phyloP scores from a whole-genome alignment of 2,113 vertebrate species.

The Pholis gunnellus region DNA sequence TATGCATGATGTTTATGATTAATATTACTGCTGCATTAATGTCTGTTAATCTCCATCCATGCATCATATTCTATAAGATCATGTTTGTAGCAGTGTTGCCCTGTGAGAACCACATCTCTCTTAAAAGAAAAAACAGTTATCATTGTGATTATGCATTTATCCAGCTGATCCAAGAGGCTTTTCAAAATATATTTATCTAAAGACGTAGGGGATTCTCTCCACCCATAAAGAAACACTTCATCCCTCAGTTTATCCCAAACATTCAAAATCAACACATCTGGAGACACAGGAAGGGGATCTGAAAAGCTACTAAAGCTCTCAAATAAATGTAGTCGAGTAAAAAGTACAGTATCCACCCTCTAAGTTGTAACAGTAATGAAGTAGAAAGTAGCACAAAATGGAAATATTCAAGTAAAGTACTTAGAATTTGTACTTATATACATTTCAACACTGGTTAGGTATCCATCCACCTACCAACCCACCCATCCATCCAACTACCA shows the following conservation, averaged over 20 bases:
- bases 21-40: not conserved
- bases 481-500: too few species aligned
- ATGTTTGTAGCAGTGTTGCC: not conserved
- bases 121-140: too few species aligned
- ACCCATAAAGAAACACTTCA: not conserved
- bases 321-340: not conserved
- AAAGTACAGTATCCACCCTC: too few species aligned
- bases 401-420: not conserved
- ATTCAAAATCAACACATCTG: not conserved
- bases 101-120: too few species aligned
- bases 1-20: not conserved
- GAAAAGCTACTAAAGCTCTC: not conserved
- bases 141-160: not conserved
- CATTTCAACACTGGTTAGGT: not conserved
- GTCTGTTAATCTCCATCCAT: not conserved
- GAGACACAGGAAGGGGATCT: not conserved
- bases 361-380: not conserved
- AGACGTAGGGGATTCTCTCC: not conserved
- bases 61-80: not conserved
- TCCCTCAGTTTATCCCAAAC: not conserved
- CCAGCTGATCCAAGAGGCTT: not conserved
- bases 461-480: too few species aligned
- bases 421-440: not conserved
- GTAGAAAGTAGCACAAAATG: not conserved
- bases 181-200: too few species aligned